Evolutionary conservation across 2,113 vertebrate genomes (phyloP).

Genomic region (Dolichallabes microphthalmus): DNA sequence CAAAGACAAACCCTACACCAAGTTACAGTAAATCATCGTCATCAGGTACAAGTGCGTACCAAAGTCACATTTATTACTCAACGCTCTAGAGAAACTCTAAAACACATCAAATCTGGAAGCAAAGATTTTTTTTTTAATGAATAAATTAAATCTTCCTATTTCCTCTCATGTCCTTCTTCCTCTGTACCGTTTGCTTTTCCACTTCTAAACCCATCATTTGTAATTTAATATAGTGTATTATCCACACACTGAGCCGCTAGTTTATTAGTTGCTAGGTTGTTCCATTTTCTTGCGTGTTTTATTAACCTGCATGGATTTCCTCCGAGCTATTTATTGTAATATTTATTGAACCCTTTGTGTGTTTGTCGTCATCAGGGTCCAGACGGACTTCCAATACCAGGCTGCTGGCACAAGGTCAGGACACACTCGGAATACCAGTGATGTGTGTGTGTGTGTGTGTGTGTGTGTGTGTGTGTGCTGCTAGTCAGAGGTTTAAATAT

Average conservation of each 20-base stretch:
- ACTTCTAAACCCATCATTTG: background rate
- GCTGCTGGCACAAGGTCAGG: slow-evolving; percentile 85
- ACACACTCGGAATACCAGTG: background rate
- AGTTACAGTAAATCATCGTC: background rate
- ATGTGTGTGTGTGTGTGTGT: background rate
- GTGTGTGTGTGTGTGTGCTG: background rate
- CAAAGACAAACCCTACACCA: background rate
- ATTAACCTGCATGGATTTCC: slow-evolving; percentile 1
- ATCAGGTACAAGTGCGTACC: background rate
- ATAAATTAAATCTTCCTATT: background rate
- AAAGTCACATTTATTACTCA: background rate
- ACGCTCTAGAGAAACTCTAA: background rate
- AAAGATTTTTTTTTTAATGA: background rate
- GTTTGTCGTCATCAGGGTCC: slow-evolving; percentile 71
- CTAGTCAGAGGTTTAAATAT: background rate
- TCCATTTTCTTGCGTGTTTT: background rate
- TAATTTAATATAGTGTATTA: background rate
- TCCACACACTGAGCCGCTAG: background rate
- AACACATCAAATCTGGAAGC: background rate
- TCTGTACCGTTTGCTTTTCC: background rate
- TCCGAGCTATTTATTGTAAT: slow-evolving; percentile 1
- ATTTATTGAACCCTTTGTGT: background rate
- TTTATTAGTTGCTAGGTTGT: background rate
- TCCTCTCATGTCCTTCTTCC: background rate
- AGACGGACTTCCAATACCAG: slow-evolving; percentile 80